phyloP scores from a whole-genome alignment of 2,888 invertebrate genomes.

The Digitonthophagus gazella region DNA sequence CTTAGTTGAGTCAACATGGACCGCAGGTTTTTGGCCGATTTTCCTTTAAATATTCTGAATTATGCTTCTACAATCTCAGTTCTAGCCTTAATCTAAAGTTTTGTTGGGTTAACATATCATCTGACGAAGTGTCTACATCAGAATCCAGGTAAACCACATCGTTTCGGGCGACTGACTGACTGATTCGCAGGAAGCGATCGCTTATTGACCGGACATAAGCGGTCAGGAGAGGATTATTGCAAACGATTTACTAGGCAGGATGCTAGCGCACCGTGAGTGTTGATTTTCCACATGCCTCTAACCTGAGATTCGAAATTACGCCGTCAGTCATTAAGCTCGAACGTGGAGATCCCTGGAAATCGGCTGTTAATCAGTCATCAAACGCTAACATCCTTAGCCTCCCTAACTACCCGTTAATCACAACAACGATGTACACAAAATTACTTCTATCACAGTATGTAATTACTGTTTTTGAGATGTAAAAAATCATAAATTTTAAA shows the following conservation, averaged over 20 bases:
- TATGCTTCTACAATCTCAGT: neutral
- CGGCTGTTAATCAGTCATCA: no score
- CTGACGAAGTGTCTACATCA: neutral
- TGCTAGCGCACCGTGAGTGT: neutral
- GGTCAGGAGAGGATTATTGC: constrained; percentile 3
- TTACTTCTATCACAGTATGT: no score
- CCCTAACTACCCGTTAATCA: no score
- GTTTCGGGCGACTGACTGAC: neutral
- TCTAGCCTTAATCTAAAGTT: neutral
- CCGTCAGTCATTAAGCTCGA: no score
- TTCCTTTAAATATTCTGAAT: neutral
- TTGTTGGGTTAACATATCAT: neutral
- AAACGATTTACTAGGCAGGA: neutral
- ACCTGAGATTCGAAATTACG: neutral
- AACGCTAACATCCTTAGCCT: no score
- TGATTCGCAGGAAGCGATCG: constrained; percentile 3
- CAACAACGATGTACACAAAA: no score
- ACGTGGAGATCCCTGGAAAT: no score
- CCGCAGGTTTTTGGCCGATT: neutral
- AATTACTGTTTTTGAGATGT: no score
- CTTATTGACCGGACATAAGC: constrained; percentile 8
- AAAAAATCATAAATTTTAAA: no score
- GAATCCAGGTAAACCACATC: neutral
- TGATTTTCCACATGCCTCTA: neutral
- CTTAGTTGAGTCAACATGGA: constrained; percentile 15